Base-by-base conservation (phyloP, 2,797 vertebrate species). In the Valencia hispanica region DNA sequence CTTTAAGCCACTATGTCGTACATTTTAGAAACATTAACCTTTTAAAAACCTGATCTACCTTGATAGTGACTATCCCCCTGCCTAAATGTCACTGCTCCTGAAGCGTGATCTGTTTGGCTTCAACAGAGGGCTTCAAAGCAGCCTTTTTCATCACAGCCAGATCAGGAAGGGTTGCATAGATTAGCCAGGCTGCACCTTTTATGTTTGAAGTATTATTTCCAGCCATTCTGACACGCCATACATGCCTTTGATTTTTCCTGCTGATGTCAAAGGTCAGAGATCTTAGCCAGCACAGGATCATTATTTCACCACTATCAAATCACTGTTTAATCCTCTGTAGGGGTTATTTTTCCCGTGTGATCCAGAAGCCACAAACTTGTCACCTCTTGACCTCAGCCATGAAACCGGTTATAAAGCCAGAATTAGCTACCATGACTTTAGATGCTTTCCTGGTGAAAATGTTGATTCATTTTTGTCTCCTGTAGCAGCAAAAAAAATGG, bases 241-340 rank as follows among this genome's bases (percentile, higher is more conserved):
- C 47, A 36, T 2, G 75, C 79, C 88, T 93, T 93, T 93, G 91
- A 90, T 88, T 87, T n/a, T 77, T 43, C 50, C 74, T 4, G 59
- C 75, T 0, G 45, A 59, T 72, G 92, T 91, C 90, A 88, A 75
- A 92, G 92, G 89, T 94, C 92, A 75, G 66, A 84, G 72, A 88
- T 89, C 73, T 73, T 77, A 84, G 83, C 87, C 85, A 51, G 61
- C 70, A 25, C 74, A 1, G 79, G 87, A 86, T 89, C 84, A 83
- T 84, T 85, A 86, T 81, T 80, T 83, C 82, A 73, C 85, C 82
- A 53, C 83, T 73, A 88, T 92, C 86, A 65, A 85, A 86, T 88
- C 85, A 7, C 84, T 1, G 27, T 70, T 80, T 86, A 86, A 90
- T 92, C 90, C 86, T 79, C 82, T 1, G 15, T 7, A 20, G 85